Base-by-base conservation (phyloP, 2,113 vertebrate genomes). In the Amia ocellicauda region DNA sequence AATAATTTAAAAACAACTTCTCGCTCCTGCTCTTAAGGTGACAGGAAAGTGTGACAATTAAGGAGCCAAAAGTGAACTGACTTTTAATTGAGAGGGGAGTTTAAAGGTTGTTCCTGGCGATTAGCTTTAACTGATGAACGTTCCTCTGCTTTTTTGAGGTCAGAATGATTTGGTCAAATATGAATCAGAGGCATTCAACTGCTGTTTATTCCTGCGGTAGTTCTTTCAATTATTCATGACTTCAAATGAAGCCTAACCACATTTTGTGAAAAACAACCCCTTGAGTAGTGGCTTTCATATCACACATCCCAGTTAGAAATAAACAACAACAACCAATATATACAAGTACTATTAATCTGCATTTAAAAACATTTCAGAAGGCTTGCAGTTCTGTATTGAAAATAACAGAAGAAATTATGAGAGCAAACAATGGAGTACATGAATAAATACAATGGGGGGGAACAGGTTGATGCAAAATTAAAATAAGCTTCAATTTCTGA, bases 1-100 rank as follows among this genome's bases (percentile, higher is more conserved):
- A 72, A 66, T 73, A 80, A 81, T 75, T 85, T 80, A 80, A 84
- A 85, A 85, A 82, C 85, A 84, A 81, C 58, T 69, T 58, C 56
- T 42, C 64, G 66, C 69, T 49, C 73, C 80, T 72, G 77, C n/a
- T 73, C 78, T 88, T 75, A 89, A 89, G 84, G 84, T 85, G 87
- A 89, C 65, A 83, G 69, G 73, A 76, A 75, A 80, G 77, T 70
- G 43, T 58, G 62, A 76, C 80, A 76, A 69, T 69, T 68, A 69
- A 27, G 63, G 24, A 23, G 26, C 27, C 49, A 17, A 43, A 47
- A 62, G 52, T 2, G 13, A 19, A 55, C 8, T 22, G 58, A 19
- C n/a, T 40, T 60, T 56, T 58, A 66, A 62, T 9, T 53, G 36
- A 47, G 28, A 13, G 29, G 14, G 26, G 4, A 53, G 47, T 28